Evolutionary conservation across 2,113 vertebrate genomes (phyloP).

Genomic region (Nansenia antarctica): DNA sequence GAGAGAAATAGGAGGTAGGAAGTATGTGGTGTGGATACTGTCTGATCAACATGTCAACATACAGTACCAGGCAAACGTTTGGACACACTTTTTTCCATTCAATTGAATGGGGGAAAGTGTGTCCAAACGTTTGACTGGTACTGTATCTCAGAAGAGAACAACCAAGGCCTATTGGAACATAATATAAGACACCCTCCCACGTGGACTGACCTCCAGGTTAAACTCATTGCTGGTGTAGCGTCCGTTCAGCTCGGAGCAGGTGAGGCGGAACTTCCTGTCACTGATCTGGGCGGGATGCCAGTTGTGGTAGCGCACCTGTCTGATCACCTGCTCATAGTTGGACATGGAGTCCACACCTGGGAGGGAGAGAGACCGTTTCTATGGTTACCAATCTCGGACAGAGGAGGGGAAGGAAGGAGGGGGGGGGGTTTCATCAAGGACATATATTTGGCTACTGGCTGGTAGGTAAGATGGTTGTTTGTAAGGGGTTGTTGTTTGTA

Average conservation of each 20-base stretch:
- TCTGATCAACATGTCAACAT: background rate
- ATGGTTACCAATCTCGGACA: background rate
- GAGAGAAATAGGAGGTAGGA: background rate
- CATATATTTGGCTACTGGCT: no score
- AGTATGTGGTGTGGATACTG: background rate
- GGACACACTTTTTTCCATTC: background rate
- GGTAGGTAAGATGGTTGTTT: no score
- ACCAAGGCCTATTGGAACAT: no score
- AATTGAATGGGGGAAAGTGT: no score
- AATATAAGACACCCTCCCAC: no score
- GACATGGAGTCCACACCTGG: conserved; percentile 93
- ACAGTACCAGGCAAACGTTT: background rate
- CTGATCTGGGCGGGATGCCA: conserved; percentile 73
- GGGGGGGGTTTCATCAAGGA: no score
- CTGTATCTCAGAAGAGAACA: no score
- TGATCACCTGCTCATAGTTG: conserved; percentile 89
- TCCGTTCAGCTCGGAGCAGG: conserved; percentile 94
- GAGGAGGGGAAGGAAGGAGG: background rate
- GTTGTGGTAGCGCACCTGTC: conserved; percentile 84
- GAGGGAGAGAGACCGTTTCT: background rate
- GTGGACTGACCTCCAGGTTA: conserved; percentile 83
- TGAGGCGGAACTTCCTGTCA: conserved; percentile 85
- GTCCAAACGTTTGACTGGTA: no score
- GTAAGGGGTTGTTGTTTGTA: no score
- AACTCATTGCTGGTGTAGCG: conserved; percentile 95